Conservation (phyloP, 2,797 vertebrate species). For the Acanthiza pusilla region DNA sequence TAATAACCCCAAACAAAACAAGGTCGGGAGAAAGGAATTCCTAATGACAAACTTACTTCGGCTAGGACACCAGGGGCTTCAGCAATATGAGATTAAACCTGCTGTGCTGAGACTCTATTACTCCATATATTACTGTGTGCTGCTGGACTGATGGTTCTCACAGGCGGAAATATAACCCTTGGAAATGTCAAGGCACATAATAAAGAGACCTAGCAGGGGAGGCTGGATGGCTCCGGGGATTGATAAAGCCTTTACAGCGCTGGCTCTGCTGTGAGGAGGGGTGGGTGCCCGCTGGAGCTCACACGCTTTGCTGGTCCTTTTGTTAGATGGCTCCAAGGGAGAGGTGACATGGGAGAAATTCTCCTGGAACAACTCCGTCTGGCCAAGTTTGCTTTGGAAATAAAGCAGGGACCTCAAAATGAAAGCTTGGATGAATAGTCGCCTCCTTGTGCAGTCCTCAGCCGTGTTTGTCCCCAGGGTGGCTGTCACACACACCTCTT, state of each 20-base stretch:
- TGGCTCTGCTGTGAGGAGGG: background rate
- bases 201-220: conserved; percentile 67
- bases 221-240: conserved; percentile 52
- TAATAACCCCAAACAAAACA: conserved; percentile 66
- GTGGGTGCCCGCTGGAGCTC: background rate
- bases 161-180: conserved; percentile 68
- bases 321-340: background rate
- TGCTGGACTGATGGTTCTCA: conserved; percentile 64
- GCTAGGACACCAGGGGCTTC: conserved; percentile 59
- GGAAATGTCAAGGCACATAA: conserved; percentile 66
- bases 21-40: conserved; percentile 62
- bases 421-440: background rate
- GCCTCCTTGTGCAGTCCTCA: background rate
- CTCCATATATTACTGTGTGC: conserved; percentile 66
- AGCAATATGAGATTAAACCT: conserved; percentile 69
- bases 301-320: background rate
- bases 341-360: conserved; percentile 22
- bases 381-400: background rate
- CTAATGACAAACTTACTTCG: conserved; percentile 68
- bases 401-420: background rate
- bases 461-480: background rate
- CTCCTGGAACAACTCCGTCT: background rate
- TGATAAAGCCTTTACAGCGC: conserved; percentile 48
- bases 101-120: conserved; percentile 68
- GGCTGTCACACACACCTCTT: background rate